Percentiles rank a stretch among this genome's conserved stretches.
These are phyloP conservation scores for Tympanoctomys barrerae DNA, from an alignment of 2,797 vertebrate genomes.

Conservation along the genomic window DNA sequence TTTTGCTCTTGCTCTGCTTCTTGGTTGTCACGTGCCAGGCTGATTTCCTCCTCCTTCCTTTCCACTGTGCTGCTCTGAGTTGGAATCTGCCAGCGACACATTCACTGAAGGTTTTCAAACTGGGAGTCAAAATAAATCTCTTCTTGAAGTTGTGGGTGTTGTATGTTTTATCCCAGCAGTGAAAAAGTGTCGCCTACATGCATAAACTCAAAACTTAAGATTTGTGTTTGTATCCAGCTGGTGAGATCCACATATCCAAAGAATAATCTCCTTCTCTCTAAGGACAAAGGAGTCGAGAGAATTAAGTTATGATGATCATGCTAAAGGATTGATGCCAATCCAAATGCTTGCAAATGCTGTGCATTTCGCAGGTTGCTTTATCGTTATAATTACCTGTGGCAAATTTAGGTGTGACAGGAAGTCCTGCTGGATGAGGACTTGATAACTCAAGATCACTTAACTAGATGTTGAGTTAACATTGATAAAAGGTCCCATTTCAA, in stretches of 20 bases:
- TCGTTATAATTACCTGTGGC: background rate
- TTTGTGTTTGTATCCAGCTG: conserved; percentile 8
- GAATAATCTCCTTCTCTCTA: background rate
- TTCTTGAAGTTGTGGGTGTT: background rate
- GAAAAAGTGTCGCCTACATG: background rate
- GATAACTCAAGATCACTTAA: background rate
- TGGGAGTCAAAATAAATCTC: background rate
- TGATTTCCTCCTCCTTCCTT: background rate
- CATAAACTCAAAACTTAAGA: background rate
- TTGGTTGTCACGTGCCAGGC: background rate
- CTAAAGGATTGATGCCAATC: background rate
- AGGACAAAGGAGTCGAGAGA: background rate
- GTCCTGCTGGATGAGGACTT: background rate
- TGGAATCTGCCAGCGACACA: background rate
- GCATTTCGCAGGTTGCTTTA: background rate
- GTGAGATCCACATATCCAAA: background rate
- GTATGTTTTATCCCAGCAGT: background rate
- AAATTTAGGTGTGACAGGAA: background rate
- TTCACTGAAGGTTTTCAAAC: background rate
- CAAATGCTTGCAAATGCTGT: background rate
- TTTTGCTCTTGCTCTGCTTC: background rate
- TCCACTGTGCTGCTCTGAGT: background rate
- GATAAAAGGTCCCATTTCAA: background rate
- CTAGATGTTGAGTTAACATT: background rate
- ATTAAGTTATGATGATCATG: background rate